Base-by-base conservation (phyloP, 2,113 vertebrate genomes). In the Tauraco erythrolophus region DNA sequence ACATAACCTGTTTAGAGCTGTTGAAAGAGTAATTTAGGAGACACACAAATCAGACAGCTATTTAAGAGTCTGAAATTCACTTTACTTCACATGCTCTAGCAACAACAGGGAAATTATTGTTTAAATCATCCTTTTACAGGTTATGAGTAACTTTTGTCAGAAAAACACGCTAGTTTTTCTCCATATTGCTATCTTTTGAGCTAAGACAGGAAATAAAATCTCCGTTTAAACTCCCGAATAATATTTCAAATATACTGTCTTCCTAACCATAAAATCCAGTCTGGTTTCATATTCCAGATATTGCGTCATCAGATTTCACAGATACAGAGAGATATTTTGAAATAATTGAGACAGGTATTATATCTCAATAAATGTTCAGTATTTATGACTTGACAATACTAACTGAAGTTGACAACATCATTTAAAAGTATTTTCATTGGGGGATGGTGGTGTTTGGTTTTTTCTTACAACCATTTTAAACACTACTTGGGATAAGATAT, bases 371-470 rank as follows among this genome's bases (percentile, higher is more conserved):
- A 22, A 1, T 60, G 69, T 84, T 87, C 21, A 54, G 6, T 6
- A 50, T 75, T 89, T 83, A 21, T 41, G 3, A 15, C 3, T 53
- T 93, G n/a, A 19, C 23, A 43, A 45, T 58, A 4, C 1, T 71
- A 83, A 53, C 4, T 66, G 21, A 82, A 64, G 14, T 4, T 60
- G 48, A 45, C 22, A 50, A 33, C 6, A 41, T 83, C 5, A 56
- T 83, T 71, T 16, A 70, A 76, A 76, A 48, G 5, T 27, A 33
- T 56, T 82, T 39, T 72, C 5, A 41, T 3, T 60, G 5, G 3
- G 8, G 11, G 3, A 6, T 8, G 14, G 12, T 14, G 9, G 12
- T 6, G 6, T 22, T 51, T 19, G 23, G 11, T 2, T 4, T 41
- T 69, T 69, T 60, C 51, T 76, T 43, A 46, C n/a, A 57, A 43